Evolutionary conservation across 1,140 invertebrate species (phyloP).

Genomic region (Colletes gigas): DNA sequence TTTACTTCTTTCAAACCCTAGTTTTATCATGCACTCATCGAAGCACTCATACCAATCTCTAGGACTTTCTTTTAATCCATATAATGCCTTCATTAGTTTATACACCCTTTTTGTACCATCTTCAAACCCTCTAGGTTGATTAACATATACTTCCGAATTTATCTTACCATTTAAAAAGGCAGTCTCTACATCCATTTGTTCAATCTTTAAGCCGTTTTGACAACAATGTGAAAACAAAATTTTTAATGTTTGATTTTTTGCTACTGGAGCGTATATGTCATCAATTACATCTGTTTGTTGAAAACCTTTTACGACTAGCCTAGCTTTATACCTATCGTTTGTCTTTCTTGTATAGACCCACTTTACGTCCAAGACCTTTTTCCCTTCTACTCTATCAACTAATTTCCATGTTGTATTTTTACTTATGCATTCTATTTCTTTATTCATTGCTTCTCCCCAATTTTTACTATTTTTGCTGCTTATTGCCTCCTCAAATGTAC

Average conservation of each 20-base stretch:
- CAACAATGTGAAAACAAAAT: not conserved
- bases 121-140: constrained; percentile 65
- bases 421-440: not conserved
- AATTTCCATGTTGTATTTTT: constrained; percentile 19
- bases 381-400: not conserved
- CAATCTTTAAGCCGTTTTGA: not conserved
- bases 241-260: constrained; percentile 5
- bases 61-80: constrained; percentile 48
- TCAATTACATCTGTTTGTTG: constrained; percentile 1
- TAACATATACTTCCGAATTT: constrained; percentile 65
- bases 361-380: not conserved
- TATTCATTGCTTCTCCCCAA: not conserved
- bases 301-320: not conserved
- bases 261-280: not conserved
- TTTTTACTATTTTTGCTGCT: not conserved
- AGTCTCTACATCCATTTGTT: constrained; percentile 9
- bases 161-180: constrained; percentile 1
- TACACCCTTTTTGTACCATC: too few species aligned
- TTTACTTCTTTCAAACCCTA: constrained; percentile 43
- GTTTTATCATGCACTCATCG: constrained; percentile 33
- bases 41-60: constrained; percentile 59
- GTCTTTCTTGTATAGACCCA: constrained; percentile 9
- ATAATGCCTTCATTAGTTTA: constrained; percentile 51
- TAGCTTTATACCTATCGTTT: not conserved
- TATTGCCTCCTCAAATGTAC: constrained; percentile 11